Base-by-base conservation (phyloP, 2,888 invertebrate species). In the Ennomos erosarius region DNA sequence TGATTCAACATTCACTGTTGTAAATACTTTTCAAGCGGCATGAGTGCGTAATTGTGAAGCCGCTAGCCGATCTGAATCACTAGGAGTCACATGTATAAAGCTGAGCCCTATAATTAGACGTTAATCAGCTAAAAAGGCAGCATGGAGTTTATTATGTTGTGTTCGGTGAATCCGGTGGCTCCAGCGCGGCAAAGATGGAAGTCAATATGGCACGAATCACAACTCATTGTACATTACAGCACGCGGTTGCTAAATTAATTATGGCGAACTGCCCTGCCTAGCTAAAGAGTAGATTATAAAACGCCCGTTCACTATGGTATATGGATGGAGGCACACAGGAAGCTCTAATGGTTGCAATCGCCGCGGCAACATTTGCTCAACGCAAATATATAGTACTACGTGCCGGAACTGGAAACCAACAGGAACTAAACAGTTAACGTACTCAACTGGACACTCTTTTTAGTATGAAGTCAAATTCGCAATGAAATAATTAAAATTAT, bases 71-170 rank as follows among this genome's bases (percentile, higher is more conserved):
- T 68, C 81, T 88, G 90, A 90, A 79, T 90, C 90, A 90, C 79
- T 73, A 79, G 75, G 75, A 84, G 82, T 87, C 86, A 84, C 87
- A 81, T 85, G 78, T 39, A 76, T 76, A 82, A 84, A 85, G 81
- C 79, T 79, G 79, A 75, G 81, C 79, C 87, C 90, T 91, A 90
- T 90, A 89, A 90, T 90, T 90, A 90, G 89, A 90, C 80, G 80
- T 86, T 89, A 87, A 90, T 89, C 88, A 87, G 82, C 80, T 82
- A 88, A 89, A 87, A 90, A 88, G 86, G 84, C 82, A 79, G 79
- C 80, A 79, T 78, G 76, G 76, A 81, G 81, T 84, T 84, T 79
- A 76, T 6, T 26, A 5, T 26, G 26, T 26, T 26, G 26, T 26
- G 26, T 26, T 6, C 3, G 26, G 26, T 26, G 26, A 1, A 3